A percentile compares a stretch with the other conserved stretches of the same genome.
These are phyloP conservation scores for Antennarius maculatus DNA, from an alignment of 2,797 vertebrate species.

Conservation along the genomic window DNA sequence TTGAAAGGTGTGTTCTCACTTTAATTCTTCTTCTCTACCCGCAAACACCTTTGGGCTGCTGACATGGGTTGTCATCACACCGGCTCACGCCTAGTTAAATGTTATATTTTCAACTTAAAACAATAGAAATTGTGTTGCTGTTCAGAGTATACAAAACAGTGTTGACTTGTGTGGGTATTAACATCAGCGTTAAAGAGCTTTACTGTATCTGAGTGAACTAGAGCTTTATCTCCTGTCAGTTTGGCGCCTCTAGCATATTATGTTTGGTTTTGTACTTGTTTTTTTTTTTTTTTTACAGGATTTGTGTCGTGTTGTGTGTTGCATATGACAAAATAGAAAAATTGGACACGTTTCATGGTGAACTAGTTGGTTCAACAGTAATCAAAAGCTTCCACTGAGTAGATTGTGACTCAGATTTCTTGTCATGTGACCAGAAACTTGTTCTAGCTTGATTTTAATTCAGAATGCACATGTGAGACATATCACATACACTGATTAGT, in stretches of 20 bases:
- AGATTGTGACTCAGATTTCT: slow-evolving; percentile 8
- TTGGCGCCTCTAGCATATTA: slow-evolving; percentile 51
- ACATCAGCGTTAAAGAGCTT: slow-evolving; percentile 35
- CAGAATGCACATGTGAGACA: slow-evolving; percentile 10
- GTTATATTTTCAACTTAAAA: slow-evolving; percentile 59
- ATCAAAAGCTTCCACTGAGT: slow-evolving; percentile 18
- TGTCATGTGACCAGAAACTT: slow-evolving; percentile 22
- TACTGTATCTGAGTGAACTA: slow-evolving; percentile 8
- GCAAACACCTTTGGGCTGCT: slow-evolving; percentile 28
- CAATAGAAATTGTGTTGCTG: slow-evolving; percentile 28
- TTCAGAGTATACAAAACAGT: slow-evolving; percentile 26
- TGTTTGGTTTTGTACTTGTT: slow-evolving; percentile 18
- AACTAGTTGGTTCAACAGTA: slow-evolving; percentile 18
- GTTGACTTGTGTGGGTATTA: slow-evolving; percentile 31
- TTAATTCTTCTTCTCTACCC: slow-evolving; percentile 34
- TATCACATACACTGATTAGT: slow-evolving; percentile 11
- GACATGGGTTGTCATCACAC: slow-evolving; percentile 38
- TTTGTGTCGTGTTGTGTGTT: slow-evolving; percentile 50
- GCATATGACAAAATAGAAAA: slow-evolving; percentile 33
- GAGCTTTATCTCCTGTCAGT: not conserved
- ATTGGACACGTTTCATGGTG: slow-evolving; percentile 13
- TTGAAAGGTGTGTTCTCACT: slow-evolving; percentile 45
- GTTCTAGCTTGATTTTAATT: slow-evolving; percentile 9
- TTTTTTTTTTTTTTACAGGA: slow-evolving; percentile 44
- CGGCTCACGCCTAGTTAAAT: slow-evolving; percentile 37